phyloP scores from a whole-genome alignment of 2,113 vertebrate species.

The Myotis lucifugus region DNA sequence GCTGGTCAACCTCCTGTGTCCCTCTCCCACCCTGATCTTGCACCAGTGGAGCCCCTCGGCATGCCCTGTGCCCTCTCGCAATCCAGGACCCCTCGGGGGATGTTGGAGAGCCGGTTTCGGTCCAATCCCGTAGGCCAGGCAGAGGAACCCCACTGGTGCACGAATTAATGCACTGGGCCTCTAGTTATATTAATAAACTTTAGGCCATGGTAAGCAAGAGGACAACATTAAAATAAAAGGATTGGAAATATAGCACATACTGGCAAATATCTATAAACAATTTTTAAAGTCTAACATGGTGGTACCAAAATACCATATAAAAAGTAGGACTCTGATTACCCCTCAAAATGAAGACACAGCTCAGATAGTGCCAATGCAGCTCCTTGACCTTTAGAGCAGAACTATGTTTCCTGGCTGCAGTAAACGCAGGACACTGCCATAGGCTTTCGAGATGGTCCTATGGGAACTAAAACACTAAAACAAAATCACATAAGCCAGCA shows the following conservation, averaged over 20 bases:
- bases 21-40: no score
- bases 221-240: background rate
- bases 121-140: no score
- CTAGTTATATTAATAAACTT: conserved; percentile 27
- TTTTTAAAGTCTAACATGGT: conserved; percentile 1
- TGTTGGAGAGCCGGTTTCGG: no score
- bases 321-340: conserved; percentile 47
- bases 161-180: no score
- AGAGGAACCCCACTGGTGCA: no score
- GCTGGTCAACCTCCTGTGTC: no score
- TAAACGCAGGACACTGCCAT: background rate
- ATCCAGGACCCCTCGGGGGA: no score
- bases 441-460: background rate
- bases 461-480: background rate
- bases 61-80: no score
- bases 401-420: conserved; percentile 39
- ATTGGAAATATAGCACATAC: background rate
- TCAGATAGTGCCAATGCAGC: background rate
- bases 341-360: background rate
- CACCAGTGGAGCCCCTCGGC: no score
- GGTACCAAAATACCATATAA: background rate
- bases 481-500: background rate
- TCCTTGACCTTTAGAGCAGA: conserved; percentile 25
- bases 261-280: conserved; percentile 33
- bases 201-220: background rate